Percentiles rank a stretch among this genome's conserved stretches.
Conservation (phyloP, 2,888 invertebrate species). For the Scelioninae gen. 1 region DNA sequence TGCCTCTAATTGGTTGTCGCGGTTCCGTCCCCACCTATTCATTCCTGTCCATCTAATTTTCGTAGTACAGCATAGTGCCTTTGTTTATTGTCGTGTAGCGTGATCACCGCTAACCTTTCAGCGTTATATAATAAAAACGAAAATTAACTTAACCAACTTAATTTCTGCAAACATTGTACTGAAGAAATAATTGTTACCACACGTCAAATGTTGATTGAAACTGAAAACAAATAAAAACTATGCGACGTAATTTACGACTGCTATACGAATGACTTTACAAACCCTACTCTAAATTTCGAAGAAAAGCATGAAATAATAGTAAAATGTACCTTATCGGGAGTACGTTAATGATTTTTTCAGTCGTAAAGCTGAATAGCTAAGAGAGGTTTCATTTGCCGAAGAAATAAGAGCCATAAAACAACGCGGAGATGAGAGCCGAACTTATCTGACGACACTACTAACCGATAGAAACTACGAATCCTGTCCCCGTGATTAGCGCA, state of each 20-base stretch:
- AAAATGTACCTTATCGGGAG: slow-evolving; percentile 25
- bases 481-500: slow-evolving; percentile 66
- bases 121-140: slow-evolving; percentile 15
- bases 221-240: neutral
- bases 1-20: slow-evolving; percentile 59
- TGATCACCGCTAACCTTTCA: slow-evolving; percentile 38
- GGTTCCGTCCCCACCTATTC: slow-evolving; percentile 52
- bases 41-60: slow-evolving; percentile 60
- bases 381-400: slow-evolving; percentile 38
- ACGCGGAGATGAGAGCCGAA: slow-evolving; percentile 51
- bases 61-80: slow-evolving; percentile 36
- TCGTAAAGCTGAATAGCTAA: slow-evolving; percentile 32
- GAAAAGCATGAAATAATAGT: slow-evolving; percentile 31
- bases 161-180: too few species aligned
- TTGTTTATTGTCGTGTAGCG: slow-evolving; percentile 38
- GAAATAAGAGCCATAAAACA: slow-evolving; percentile 43
- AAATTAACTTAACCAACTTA: too few species aligned
- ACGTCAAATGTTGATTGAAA: neutral
- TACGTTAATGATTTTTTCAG: slow-evolving; percentile 29
- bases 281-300: neutral
- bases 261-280: neutral
- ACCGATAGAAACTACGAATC: slow-evolving; percentile 70
- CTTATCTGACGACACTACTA: slow-evolving; percentile 73
- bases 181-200: neutral
- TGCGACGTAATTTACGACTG: neutral